Base-by-base conservation (phyloP, 2,888 invertebrate genomes). In the Callosobruchus maculatus region DNA sequence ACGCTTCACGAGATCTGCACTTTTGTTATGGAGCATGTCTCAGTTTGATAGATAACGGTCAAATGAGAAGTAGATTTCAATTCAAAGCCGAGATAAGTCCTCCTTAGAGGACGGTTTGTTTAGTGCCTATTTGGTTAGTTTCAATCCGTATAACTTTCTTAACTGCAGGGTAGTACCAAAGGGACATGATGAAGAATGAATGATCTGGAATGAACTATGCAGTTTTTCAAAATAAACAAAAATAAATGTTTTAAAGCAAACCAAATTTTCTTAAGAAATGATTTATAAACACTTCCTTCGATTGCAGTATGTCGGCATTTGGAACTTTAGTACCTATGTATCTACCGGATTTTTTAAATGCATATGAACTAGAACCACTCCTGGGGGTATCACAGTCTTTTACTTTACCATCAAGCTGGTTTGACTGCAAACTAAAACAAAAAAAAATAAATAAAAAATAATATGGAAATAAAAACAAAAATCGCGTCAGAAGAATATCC, bases 301-400 rank as follows among this genome's bases (percentile, higher is more conserved):
- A 5, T 20, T 73, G 22, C 70, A 49, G 31, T 20, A 21, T 49
- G 21, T 72, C 68, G n/a, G 70, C 70, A 18, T 13, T 0, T 21
- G 9, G 69, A 9, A 76, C 72, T 67, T 22, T n/a, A 26, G 72
- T 75, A 9, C 71, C 75, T 5, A 73, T 21, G 49, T 76, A 79
- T 70, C 74, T 76, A 20, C 67, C 75, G 0, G 78, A 76, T 26
- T 74, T 73, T 21, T 71, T 70, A 72, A 77, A 80, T 71, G 13
- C 13, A 49, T 49, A 49, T 49, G 7, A 13, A 49, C 49, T 13
- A 49, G 49, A 26, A 26, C 77, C 49, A 49, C 49, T 49, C 13
- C 13, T 49, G 7, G 49, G 18, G 49, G 49, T 49, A 49, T 49
- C 49, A 49, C 49, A 49, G 49, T 49, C 18, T 49, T 49, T 13